Evolutionary conservation across 2,888 invertebrate genomes (phyloP), one percentile per base, ranked within the genome.

Genomic region (Carterocephalus palaemon): DNA sequence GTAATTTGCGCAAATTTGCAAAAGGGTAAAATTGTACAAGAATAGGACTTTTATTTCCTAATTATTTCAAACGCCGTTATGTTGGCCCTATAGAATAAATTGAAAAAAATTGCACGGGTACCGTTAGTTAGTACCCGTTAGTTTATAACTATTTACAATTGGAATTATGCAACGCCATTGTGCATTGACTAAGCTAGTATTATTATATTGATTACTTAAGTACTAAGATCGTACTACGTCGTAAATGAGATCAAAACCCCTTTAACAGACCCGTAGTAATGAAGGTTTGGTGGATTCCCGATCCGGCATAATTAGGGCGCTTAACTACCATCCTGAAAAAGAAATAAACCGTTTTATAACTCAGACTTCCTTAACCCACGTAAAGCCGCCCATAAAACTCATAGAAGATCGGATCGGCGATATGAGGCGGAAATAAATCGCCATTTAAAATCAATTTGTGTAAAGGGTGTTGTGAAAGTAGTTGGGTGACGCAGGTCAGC

Each of bases 391-490:
- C 74, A 82, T 86, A 83, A 84, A 84, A 81, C 80, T 82, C 78
- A 77, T 77, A 79, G 75, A 78, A 84, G 86, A 85, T 85, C 81
- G 84, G 86, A 71, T 77, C 70, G 70, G 68, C 75, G 86, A 86
- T 85, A 86, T 86, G 86, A 68, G 79, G 75, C 83, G 83, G 86
- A 86, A 85, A 85, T 85, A 85, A 85, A 83, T 84, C 81, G 84
- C 81, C 77, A 80, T 86, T 86, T 86, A 85, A 86, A 86, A 85
- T 84, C 86, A 86, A 86, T 86, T 86, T 86, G 86, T 86, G 85
- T 85, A 76, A 80, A 84, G 83, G 80, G 75, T 69, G 73, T 69
- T 65, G 64, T 37, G 58, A 73, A 76, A 81, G 76, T 80, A 80
- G 77, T 79, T 74, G 54, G 60, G 62, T 62, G 69, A 67, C 64